Base-by-base conservation (phyloP, 2,888 invertebrate species). In the Tribolium freemani region DNA sequence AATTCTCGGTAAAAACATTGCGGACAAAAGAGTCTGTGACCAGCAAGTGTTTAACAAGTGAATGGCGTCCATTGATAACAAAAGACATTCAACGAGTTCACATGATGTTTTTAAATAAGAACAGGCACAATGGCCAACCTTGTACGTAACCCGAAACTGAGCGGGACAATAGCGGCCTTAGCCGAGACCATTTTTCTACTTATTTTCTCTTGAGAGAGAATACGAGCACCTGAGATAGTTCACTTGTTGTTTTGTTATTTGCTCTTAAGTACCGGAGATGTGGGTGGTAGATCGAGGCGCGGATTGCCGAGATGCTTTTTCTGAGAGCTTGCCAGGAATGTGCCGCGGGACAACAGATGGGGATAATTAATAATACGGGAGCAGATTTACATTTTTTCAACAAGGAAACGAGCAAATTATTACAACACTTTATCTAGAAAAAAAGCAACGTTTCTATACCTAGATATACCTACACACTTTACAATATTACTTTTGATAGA, bases 21-120 rank as follows among this genome's bases (percentile, higher is more conserved):
- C 73, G 64, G 58, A 78, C 78, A 78, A 78, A 74, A 69, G 66
- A 71, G 73, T 44, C 71, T 72, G 75, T 75, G 76, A 78, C 74
- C 79, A 77, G 80, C 79, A 80, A 80, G 80, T 79, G 81, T 81
- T 80, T 81, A 81, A 80, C 79, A 80, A 81, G 79, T 81, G 82
- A 82, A 82, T 82, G 82, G 81, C 78, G 76, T 76, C 78, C 81
- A 82, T 79, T 81, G 80, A 81, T 81, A 79, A 83, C 81, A 83
- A 83, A 82, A 80, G 80, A 78, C 78, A 73, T 78, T 76, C 79
- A 77, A 75, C 73, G 74, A 77, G 79, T 82, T 81, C 82, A 82
- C 82, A 80, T 80, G 78, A 79, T 80, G 66, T 66, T 80, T 80
- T 79, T 80, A 78, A 80, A 78, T 76, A 77, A 77, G 74, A 69